Conservation (phyloP, 2,888 invertebrate species). For the Papilio demoleus region DNA sequence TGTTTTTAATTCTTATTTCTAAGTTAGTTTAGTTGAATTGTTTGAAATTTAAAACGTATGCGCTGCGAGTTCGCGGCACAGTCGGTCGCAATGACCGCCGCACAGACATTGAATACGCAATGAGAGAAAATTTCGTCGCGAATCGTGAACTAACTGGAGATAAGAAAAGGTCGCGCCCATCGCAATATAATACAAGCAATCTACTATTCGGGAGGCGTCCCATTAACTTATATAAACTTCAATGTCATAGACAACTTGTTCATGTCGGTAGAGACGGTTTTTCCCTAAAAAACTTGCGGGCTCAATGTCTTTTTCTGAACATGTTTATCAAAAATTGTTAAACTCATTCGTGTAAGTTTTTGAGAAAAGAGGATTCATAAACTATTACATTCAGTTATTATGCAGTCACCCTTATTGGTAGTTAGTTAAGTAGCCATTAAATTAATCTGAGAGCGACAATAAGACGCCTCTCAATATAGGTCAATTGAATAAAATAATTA, state of each 20-base stretch:
- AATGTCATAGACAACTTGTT: constrained; percentile 1
- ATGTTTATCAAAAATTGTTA: too few relatives aligned
- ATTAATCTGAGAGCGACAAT: background rate
- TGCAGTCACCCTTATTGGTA: too few relatives aligned
- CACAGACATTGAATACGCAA: constrained; percentile 20
- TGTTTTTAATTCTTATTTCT: too few relatives aligned
- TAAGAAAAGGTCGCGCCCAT: constrained; percentile 11
- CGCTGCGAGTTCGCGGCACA: background rate
- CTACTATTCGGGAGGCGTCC: constrained; percentile 9
- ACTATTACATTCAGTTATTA: too few relatives aligned
- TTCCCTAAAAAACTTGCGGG: too few relatives aligned
- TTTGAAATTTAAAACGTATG: background rate
- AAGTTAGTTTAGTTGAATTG: too few relatives aligned
- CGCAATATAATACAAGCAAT: constrained; percentile 13
- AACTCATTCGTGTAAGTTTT: too few relatives aligned
- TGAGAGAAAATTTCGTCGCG: constrained; percentile 36
- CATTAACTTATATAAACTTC: constrained; percentile 2
- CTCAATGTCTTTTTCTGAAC: too few relatives aligned
- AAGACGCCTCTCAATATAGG: background rate
- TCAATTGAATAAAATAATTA: background rate
- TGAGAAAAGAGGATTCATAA: too few relatives aligned
- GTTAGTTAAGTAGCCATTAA: background rate
- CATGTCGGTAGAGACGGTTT: background rate
- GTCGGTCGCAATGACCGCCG: background rate
- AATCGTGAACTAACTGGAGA: constrained; percentile 15